Evolutionary conservation across 2,888 invertebrate species (phyloP).

Genomic region (Unio delphinus): DNA sequence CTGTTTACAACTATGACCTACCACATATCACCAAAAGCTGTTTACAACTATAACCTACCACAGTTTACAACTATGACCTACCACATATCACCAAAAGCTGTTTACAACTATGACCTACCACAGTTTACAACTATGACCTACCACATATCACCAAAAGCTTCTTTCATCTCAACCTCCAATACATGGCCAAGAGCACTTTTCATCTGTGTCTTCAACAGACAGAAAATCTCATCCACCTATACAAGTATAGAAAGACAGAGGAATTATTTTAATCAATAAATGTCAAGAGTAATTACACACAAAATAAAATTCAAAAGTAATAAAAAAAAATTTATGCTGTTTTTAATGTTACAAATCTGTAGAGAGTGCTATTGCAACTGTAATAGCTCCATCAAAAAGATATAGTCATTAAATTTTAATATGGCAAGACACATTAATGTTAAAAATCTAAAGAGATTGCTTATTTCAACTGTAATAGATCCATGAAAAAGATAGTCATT

Average conservation of each 20-base stretch:
- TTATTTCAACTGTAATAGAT: too few relatives aligned
- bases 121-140: conserved; percentile 25
- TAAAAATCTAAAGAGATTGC: too few relatives aligned
- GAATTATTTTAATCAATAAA: too few relatives aligned
- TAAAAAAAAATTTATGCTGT: too few relatives aligned
- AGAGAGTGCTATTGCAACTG: too few relatives aligned
- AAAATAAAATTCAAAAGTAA: too few relatives aligned
- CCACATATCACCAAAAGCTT: conserved; percentile 49
- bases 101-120: conserved; percentile 39
- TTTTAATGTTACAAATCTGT: too few relatives aligned
- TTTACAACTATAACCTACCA: conserved; percentile 39
- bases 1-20: conserved; percentile 18
- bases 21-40: conserved; percentile 30
- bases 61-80: conserved; percentile 25
- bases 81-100: conserved; percentile 30
- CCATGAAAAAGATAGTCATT: too few relatives aligned
- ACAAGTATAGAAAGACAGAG: background rate
- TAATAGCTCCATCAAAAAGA: too few relatives aligned
- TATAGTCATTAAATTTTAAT: too few relatives aligned
- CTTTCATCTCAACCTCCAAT: conserved; percentile 49
- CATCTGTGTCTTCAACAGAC: conserved; percentile 38
- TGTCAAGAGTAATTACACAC: too few relatives aligned
- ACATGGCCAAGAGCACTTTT: conserved; percentile 38
- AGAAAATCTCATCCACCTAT: conserved; percentile 45
- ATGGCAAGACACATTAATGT: too few relatives aligned